These are phyloP conservation scores for Motacilla tschutschensis DNA, from an alignment of 2,113 vertebrate genomes.

Conservation along the genomic window DNA sequence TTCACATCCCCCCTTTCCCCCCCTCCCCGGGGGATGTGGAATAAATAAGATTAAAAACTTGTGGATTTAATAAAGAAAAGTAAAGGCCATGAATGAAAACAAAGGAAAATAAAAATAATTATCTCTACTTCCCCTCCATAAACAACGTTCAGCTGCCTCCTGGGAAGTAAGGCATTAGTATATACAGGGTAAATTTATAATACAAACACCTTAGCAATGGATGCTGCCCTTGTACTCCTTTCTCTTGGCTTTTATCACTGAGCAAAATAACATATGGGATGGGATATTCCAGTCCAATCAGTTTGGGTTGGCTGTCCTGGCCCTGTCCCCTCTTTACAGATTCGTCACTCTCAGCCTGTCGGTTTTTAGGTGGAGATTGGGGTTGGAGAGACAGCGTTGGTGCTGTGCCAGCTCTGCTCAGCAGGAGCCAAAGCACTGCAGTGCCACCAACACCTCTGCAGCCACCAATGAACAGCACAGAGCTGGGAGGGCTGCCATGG, in stretches of 20 bases:
- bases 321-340: background rate
- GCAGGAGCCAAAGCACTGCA: background rate
- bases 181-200: background rate
- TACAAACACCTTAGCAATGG: background rate
- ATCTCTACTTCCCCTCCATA: background rate
- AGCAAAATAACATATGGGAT: background rate
- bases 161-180: background rate
- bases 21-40: accelerated
- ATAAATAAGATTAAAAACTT: background rate
- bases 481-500: background rate
- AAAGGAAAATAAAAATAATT: background rate
- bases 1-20: background rate
- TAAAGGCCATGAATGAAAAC: background rate
- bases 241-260: background rate
- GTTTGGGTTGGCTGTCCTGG: background rate
- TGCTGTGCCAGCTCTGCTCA: background rate
- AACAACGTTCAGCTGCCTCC: background rate
- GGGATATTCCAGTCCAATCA: background rate
- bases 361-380: accelerated
- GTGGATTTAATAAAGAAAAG: background rate
- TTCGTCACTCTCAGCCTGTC: background rate
- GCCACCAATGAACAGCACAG: background rate
- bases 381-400: accelerated
- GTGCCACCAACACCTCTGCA: background rate
- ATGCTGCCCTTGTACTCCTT: background rate